Evolutionary conservation across 2,797 vertebrate genomes (phyloP), one percentile per base, ranked within the genome.

Genomic region (Cephalopachus bancanus): DNA sequence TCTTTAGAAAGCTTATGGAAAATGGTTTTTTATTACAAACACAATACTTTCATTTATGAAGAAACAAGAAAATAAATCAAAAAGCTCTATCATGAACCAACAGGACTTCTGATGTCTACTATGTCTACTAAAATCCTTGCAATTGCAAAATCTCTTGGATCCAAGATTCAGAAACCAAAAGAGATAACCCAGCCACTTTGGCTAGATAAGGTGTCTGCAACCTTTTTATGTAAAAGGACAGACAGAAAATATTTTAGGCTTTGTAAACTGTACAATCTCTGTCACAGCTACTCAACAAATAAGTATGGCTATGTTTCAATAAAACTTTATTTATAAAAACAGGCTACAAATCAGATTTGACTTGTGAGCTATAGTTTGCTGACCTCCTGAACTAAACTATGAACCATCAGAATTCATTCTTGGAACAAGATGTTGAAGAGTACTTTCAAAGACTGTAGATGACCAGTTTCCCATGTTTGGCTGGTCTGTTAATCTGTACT

Each of bases 271-370:
- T 44, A 44, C 26, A 57, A 10, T 51, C 2, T 93, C 24, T 74
- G 1, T 0, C 2, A 1, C 11, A 75, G 55, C 89, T 81, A 57
- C 44, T 64, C n/a, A 76, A 51, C 2, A 2, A 79, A 69, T 72
- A 78, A 69, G 28, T 6, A n/a, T 2, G 65, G 37, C 24, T 28
- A 11, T 26, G 28, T 59, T 78, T 57, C 71, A 87, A 72, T 72
- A 85, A 95, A 95, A 78, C 60, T 71, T 65, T 64, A 86, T 71
- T 65, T 64, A 86, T 53, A 83, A 93, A 67, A 59, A 83, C 55
- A 88, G 78, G 44, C 30, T 84, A 16, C 15, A 44, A 37, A 37
- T 3, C 37, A 37, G 33, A 49, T 79, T 51, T 79, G 57, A 33
- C 24, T 33, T 16, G 17, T 64, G n/a, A 28, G 51, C 92, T 80